These are phyloP conservation scores for Garrulus glandarius DNA, from an alignment of 2,797 vertebrate genomes.

Conservation along the genomic window DNA sequence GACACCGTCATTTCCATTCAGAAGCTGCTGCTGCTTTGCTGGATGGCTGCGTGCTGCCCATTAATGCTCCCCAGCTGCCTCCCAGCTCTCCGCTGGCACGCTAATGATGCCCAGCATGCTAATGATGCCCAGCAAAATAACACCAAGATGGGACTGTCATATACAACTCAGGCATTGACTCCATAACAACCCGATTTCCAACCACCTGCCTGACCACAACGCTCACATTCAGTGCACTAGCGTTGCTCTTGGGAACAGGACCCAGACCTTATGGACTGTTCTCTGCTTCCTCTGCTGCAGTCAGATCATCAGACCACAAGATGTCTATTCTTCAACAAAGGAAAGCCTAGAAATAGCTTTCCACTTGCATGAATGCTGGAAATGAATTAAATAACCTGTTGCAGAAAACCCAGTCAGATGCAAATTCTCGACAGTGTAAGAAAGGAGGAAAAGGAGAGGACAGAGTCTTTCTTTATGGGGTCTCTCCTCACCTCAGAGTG, in stretches of 20 bases:
- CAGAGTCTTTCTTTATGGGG: background rate
- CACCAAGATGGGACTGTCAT: background rate
- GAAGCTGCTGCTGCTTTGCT: background rate
- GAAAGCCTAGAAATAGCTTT: background rate
- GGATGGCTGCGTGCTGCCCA: background rate
- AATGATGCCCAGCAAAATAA: conserved; percentile 2
- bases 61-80: conserved; percentile 7
- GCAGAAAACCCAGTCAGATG: background rate
- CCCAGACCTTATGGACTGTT: background rate
- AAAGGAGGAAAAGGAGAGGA: background rate
- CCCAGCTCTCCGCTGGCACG: background rate
- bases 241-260: background rate
- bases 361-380: background rate
- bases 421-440: background rate
- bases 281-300: background rate
- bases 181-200: background rate
- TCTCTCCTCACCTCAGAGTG: background rate
- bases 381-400: background rate
- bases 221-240: background rate
- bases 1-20: background rate
- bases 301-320: background rate
- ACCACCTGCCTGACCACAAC: background rate
- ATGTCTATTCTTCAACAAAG: background rate
- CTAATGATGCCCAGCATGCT: conserved; percentile 9
- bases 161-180: background rate